These are phyloP conservation scores for Drosophila ezoana DNA, from an alignment of 2,888 invertebrate genomes.

Conservation along the genomic window DNA sequence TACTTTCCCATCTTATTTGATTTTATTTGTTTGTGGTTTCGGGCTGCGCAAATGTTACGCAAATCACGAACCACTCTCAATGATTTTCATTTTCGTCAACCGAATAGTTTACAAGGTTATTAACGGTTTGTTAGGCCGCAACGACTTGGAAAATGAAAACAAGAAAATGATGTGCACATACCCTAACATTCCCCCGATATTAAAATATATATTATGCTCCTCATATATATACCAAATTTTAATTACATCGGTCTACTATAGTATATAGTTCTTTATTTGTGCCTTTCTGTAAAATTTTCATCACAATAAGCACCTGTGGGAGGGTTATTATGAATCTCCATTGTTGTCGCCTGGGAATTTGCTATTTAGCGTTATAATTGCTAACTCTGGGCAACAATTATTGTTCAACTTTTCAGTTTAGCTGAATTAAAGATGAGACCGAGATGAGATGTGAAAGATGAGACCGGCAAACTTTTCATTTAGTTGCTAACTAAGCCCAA, in stretches of 20 bases:
- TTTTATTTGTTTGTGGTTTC: conserved; percentile 10
- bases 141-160: conserved; percentile 50
- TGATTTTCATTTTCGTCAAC: conserved; percentile 59
- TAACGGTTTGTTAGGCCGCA: conserved; percentile 58
- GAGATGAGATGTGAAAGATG: conserved; percentile 18
- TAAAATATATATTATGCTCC: neutral
- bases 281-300: conserved; percentile 6
- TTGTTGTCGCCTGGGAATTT: conserved; percentile 31
- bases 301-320: conserved; percentile 1
- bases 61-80: conserved; percentile 55
- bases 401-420: conserved; percentile 34
- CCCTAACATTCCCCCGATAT: neutral
- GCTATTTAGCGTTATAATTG: conserved; percentile 21
- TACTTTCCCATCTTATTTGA: neutral
- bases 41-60: conserved; percentile 68
- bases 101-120: conserved; percentile 63
- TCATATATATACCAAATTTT: neutral
- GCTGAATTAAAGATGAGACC: conserved; percentile 21
- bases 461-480: conserved; percentile 7
- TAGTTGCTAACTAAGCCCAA: conserved; percentile 24
- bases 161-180: conserved; percentile 25
- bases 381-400: conserved; percentile 32
- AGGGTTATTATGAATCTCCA: conserved; percentile 9
- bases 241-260: no score
- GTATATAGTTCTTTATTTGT: no score